phyloP scores from a whole-genome alignment of 2,113 vertebrate species.

The Bucco capensis region DNA sequence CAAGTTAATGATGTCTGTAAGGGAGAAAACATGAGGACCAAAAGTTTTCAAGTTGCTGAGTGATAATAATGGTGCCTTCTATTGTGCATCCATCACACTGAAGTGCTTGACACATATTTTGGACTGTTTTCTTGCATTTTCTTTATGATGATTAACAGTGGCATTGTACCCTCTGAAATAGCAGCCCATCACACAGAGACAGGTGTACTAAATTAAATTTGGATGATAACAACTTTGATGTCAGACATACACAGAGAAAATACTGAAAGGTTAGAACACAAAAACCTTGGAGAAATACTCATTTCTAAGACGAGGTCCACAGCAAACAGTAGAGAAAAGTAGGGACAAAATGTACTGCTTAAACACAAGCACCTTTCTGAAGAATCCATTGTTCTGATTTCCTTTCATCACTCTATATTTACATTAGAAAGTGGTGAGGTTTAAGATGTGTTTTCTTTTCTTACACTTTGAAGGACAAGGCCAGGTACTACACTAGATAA shows the following conservation, averaged over 20 bases:
- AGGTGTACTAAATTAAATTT: slow-evolving; percentile 2
- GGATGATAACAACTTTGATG: slow-evolving; percentile 6
- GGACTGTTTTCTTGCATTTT: slow-evolving; percentile 11
- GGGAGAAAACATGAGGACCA: slow-evolving; percentile 17
- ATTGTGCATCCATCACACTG: slow-evolving; percentile 42
- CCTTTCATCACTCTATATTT: not conserved
- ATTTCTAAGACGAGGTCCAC: not conserved
- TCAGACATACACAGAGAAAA: not conserved
- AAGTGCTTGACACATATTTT: not conserved
- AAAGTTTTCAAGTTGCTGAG: slow-evolving; percentile 41
- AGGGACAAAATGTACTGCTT: not conserved
- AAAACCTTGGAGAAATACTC: not conserved
- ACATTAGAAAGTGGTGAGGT: not conserved
- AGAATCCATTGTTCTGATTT: not conserved
- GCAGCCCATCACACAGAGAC: not conserved
- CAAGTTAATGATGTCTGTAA: slow-evolving; percentile 26
- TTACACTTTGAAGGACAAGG: not conserved
- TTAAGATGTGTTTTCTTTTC: not conserved
- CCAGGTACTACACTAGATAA: not conserved
- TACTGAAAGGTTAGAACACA: not conserved
- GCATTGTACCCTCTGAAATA: not conserved
- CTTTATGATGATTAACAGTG: slow-evolving; percentile 51
- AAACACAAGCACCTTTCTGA: not conserved
- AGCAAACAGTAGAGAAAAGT: not conserved
- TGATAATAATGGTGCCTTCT: slow-evolving; percentile 19